Evolutionary conservation across 2,888 invertebrate species (phyloP), one percentile per base, ranked within the genome.

Genomic region (Hoplodrina blanda): DNA sequence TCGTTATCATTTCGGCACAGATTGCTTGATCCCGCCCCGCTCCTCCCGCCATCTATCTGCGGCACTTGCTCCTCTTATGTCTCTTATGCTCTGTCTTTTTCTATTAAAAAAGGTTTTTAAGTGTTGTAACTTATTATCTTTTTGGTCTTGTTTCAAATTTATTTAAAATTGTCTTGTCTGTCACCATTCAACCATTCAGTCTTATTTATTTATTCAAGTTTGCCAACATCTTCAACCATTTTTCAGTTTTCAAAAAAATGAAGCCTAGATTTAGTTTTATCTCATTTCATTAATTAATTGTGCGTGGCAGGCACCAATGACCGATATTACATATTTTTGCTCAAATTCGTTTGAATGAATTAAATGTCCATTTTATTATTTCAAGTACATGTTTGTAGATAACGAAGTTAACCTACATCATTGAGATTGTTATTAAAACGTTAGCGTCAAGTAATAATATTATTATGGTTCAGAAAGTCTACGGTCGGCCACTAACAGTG

Each of bases 1-100:
- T 85, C 87, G 91, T 95, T 95, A 95, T 95, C 95, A 93, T 95
- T 95, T 95, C 94, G 95, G 95, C 95, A 94, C 93, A 94, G 93
- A 95, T 95, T 93, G 92, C 91, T 91, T 92, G 93, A 92, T 90
- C 92, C 92, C 88, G 85, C 85, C 87, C 76, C 87, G 83, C 81
- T 62, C 60, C 83, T 73, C 80, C 72, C 76, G 79, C 85, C 83
- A 84, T 80, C 82, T 85, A 80, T 86, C 79, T 59, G 41, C 20
- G 33, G 50, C 65, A 64, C 71, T 72, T 75, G 68, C 61, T 62
- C 46, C 71, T 78, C 67, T 60, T 68, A 25, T 55, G 56, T 49
- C 61, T 44, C 30, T n/a, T 17, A 17, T 70, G 59, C 56, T 56
- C 46, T 73, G 54, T 73, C 73, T 77, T 73, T 56, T 66, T 61